Evolutionary conservation across 2,113 vertebrate genomes (phyloP).

Genomic region (Colaptes auratus): DNA sequence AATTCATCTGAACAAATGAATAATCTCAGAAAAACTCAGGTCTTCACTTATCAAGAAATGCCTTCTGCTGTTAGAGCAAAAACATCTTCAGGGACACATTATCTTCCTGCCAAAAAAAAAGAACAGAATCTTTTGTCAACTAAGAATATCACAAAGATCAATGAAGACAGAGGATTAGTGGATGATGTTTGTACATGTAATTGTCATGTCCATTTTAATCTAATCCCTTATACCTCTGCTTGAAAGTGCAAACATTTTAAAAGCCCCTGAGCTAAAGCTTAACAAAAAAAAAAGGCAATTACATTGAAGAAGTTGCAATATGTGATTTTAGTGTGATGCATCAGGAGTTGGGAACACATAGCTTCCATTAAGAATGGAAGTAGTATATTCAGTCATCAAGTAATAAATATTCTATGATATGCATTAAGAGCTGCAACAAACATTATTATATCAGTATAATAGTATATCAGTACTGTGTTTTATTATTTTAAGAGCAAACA

Average conservation of each 20-base stretch:
- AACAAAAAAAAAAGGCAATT: not conserved
- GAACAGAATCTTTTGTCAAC: not conserved
- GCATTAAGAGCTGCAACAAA: not conserved
- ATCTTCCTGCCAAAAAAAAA: not conserved
- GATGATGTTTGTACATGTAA: not conserved
- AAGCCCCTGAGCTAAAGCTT: not conserved
- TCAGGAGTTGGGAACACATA: not conserved
- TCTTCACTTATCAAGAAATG: not conserved
- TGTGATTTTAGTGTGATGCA: not conserved
- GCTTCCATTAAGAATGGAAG: not conserved
- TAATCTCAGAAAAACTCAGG: not conserved
- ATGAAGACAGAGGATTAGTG: not conserved
- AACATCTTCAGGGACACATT: not conserved
- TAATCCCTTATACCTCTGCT: not conserved
- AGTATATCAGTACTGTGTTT: not conserved
- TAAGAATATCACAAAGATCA: not conserved
- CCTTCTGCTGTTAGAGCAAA: not conserved
- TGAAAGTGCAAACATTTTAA: conserved; percentile 23
- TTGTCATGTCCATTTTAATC: not conserved
- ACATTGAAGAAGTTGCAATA: not conserved
- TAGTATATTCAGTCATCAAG: not conserved
- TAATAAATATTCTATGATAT: not conserved
- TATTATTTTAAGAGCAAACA: not conserved
- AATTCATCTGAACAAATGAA: not conserved
- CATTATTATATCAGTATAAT: not conserved